These are phyloP conservation scores for Numenius phaeopus DNA, from an alignment of 2,797 vertebrate species.

Conservation along the genomic window DNA sequence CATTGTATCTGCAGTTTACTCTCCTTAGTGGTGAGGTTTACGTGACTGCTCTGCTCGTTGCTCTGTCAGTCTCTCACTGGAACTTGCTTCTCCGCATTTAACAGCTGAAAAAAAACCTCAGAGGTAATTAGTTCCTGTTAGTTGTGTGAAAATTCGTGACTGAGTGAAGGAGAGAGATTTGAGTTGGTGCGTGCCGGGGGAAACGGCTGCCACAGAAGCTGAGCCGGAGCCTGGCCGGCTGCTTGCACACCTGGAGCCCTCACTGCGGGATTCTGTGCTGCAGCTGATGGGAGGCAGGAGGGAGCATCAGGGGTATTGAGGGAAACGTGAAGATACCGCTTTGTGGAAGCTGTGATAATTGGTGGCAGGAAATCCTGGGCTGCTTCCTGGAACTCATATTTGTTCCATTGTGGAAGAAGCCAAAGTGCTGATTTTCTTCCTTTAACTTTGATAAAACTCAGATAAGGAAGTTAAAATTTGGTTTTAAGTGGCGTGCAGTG, in stretches of 20 bases:
- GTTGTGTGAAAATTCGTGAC: not conserved
- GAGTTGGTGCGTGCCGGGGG: not conserved
- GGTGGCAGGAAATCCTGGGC: not conserved
- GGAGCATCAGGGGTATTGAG: rapidly evolving
- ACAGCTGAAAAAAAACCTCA: not conserved
- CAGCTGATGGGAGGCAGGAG: not conserved
- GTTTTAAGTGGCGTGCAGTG: not conserved
- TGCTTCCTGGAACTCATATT: not conserved
- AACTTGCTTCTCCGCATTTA: rapidly evolving
- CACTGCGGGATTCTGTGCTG: rapidly evolving
- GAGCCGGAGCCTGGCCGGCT: rapidly evolving
- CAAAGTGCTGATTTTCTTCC: not conserved
- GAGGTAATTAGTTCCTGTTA: not conserved
- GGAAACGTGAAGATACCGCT: rapidly evolving
- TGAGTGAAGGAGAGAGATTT: not conserved
- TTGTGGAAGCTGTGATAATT: not conserved
- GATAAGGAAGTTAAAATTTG: not conserved
- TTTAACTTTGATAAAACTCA: not conserved
- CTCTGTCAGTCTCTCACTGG: not conserved
- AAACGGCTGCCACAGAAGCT: not conserved
- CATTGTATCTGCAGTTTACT: rapidly evolving
- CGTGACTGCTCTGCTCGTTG: not conserved
- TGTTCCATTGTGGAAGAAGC: not conserved
- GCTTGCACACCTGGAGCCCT: not conserved
- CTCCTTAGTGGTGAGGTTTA: not conserved